Base-by-base conservation (phyloP, 2,113 vertebrate species). In the Toxostoma redivivum region DNA sequence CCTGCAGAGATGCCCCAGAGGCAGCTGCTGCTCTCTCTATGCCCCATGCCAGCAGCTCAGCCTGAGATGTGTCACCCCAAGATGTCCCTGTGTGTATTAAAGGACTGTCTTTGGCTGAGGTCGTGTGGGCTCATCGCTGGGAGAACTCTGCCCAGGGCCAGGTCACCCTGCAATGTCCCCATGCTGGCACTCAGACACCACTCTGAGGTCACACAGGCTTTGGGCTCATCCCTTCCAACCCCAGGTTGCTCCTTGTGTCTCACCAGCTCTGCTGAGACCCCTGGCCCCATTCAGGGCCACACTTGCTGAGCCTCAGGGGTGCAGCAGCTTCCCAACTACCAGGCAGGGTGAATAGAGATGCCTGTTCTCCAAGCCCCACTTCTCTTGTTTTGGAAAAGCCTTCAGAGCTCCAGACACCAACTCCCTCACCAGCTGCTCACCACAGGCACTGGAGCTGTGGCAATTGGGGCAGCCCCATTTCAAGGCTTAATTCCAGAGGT, bases 41-140 rank as follows among this genome's bases (percentile, higher is more conserved):
- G 58, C 50, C 37, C 35, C 31, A 3, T 31, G n/a, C 82, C 64
- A 0, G 23, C 0, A 1, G 57, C n/a, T 24, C 58, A 87, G 79
- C 53, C 67, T 10, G 9, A 65, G 79, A 11, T 66, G 83, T 70
- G 45, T 22, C 71, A 88, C 82, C 58, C 70, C 2, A 7, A 78
- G 88, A 16, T 78, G 90, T 77, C 50, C 83, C 37, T 61, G 30
- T 3, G 0, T 27, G 35, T 28, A 97, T 97, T 97, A 97, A 97
- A 97, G 69, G 72, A 85, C 2, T 92, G 60, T 92, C 77, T 65
- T 1, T 33, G 66, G 83, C 44, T 20, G n/a, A 42, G 31, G 5
- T 28, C 0, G 42, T 0, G 6, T 93, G 72, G 69, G 45, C 38
- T 96, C 2, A 0, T 92, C 80, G 20, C n/a, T 94, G 51, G 9